Base-by-base conservation (phyloP, 2,113 vertebrate species). In the Phainopepla nitens region DNA sequence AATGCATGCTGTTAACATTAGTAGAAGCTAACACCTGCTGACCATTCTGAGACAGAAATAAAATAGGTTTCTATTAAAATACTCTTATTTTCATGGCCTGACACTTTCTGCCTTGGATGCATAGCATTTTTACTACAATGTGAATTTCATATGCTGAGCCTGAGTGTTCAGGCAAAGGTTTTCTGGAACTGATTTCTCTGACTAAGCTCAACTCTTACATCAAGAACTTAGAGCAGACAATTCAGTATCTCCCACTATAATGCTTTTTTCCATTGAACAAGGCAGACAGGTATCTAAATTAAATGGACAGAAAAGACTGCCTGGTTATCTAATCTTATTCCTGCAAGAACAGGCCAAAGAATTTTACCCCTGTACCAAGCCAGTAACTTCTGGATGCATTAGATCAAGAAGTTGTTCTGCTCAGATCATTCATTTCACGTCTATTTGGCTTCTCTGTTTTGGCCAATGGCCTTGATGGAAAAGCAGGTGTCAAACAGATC, bases 271-370 rank as follows among this genome's bases (percentile, higher is more conserved):
- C 70, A 75, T 19, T 82, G 81, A 77, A 77, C 5, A 47, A 7
- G 13, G 27, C 21, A 73, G 42, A 86, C 6, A 62, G 15, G 12
- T 56, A 23, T 9, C 47, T 68, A 58, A 68, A 87, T 20, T 69
- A 50, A 82, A 83, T 27, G 22, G 27, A 51, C 22, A 66, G 71
- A 77, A 96, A 90, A 56, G 50, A 80, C 7, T 83, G 47, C 14
- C 82, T 94, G 76, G 64, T 93, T 88, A 92, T 64, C 71, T 75
- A 83, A 95, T 88, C 36, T 86, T 70, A 94, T 27, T 89, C 27
- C 51, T 86, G 35, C 47, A 90, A 77, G 66, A 76, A 90, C 9
- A 85, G 70, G 70, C 87, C 84, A 85, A 90, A 95, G 76, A 92
- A 96, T 93, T 83, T 86, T 78, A 82, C 23, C 90, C 27, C n/a